Percentiles rank a stretch among this genome's conserved stretches.
Conservation (phyloP, 2,113 vertebrate species). For the Scopus umbretta region DNA sequence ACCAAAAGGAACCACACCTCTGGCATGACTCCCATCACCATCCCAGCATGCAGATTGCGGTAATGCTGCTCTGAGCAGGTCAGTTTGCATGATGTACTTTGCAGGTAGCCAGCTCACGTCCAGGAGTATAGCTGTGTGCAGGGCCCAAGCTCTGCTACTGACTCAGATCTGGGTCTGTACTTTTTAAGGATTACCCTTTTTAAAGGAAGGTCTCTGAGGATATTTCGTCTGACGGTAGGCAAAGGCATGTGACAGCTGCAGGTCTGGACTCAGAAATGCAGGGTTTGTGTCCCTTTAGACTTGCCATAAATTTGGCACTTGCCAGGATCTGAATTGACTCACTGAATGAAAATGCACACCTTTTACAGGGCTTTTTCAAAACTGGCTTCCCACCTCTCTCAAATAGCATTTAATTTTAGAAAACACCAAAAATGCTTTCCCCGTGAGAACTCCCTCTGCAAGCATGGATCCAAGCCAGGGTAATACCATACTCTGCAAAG, state of each 20-base stretch:
- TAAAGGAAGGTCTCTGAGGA: background rate
- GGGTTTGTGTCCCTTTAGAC: background rate
- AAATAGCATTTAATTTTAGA: background rate
- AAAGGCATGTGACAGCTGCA: background rate
- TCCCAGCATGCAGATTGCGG: background rate
- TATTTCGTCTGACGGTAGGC: background rate
- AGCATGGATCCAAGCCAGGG: constrained; percentile 50
- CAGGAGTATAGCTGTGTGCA: background rate
- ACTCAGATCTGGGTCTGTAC: background rate
- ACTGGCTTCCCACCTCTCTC: background rate
- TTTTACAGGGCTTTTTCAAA: background rate
- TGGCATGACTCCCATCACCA: rapidly evolving
- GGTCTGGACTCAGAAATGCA: background rate
- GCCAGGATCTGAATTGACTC: background rate
- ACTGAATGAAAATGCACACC: background rate
- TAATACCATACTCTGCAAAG: constrained; percentile 42
- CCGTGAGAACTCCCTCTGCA: constrained; percentile 45
- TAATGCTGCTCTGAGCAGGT: background rate
- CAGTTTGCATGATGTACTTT: background rate
- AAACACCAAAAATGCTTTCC: constrained; percentile 9
- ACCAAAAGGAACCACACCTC: background rate
- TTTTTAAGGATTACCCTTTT: background rate
- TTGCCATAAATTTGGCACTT: background rate
- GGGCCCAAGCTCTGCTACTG: background rate
- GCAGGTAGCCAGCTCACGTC: background rate